phyloP scores from a whole-genome alignment of 1,140 invertebrate genomes.

The Sarcophaga bullata region DNA sequence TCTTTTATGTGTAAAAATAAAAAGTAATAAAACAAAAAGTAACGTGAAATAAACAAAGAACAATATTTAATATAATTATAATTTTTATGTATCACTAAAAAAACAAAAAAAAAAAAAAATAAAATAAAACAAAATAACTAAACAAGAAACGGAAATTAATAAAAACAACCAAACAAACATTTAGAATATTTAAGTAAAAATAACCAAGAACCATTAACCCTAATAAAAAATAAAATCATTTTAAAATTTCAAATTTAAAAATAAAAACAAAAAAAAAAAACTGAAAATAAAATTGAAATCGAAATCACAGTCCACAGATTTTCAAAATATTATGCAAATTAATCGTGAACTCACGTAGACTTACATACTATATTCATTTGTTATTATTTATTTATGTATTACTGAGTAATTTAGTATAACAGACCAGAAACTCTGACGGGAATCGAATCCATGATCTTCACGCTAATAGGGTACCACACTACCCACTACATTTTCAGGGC shows the following conservation, averaged over 20 bases:
- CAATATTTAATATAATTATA: slow-evolving; percentile 28
- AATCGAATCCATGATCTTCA: no score
- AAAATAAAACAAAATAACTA: no score
- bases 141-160: slow-evolving; percentile 9
- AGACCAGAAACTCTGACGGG: no score
- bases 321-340: no score
- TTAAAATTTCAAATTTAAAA: neutral
- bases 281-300: no score
- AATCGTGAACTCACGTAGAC: no score
- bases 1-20: slow-evolving; percentile 32
- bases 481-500: no score
- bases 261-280: neutral
- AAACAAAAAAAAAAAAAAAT: neutral
- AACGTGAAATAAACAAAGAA: slow-evolving; percentile 19
- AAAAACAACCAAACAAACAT: slow-evolving; percentile 14
- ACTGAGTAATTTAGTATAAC: no score
- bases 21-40: slow-evolving; percentile 18
- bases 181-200: slow-evolving; percentile 16
- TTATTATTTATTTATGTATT: no score
- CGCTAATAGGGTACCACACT: no score
- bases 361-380: no score
- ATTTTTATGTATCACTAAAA: slow-evolving; percentile 26
- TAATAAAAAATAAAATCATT: neutral
- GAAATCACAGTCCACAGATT: no score
- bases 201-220: slow-evolving; percentile 4